Conservation (phyloP, 2,888 invertebrate genomes). For the Sphaerophoria taeniata region DNA sequence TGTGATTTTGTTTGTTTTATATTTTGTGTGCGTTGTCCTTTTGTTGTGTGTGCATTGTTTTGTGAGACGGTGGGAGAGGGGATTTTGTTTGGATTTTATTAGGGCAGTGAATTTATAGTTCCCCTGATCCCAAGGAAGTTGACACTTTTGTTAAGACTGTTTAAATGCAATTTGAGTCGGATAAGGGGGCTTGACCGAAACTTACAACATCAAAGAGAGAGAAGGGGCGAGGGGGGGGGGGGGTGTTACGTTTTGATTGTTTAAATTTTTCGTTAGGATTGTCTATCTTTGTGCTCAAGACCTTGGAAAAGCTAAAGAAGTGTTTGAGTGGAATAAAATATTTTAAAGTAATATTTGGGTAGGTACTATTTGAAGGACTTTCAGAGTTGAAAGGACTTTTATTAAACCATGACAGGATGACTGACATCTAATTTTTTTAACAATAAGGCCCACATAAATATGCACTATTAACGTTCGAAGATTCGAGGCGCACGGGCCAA, state of each 20-base stretch:
- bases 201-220: no score
- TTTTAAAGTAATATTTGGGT: no score
- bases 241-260: slow-evolving; percentile 22
- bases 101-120: slow-evolving; percentile 44
- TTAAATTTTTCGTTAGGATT: slow-evolving; percentile 11
- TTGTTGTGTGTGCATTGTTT: background rate
- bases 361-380: no score
- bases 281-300: background rate
- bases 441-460: no score
- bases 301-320: no score
- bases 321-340: no score
- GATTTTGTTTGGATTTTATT: slow-evolving; percentile 62
- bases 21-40: slow-evolving; percentile 45
- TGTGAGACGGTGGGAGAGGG: background rate
- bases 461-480: no score
- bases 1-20: slow-evolving; percentile 17
- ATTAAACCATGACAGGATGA: no score
- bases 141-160: slow-evolving; percentile 30
- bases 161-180: slow-evolving; percentile 15
- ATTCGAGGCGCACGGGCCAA: no score
- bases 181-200: slow-evolving; percentile 25
- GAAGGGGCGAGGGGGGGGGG: no score
- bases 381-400: no score
- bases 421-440: no score
- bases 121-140: slow-evolving; percentile 22